Evolutionary conservation across 2,888 invertebrate genomes (phyloP).

Genomic region (Cetonia aurata): DNA sequence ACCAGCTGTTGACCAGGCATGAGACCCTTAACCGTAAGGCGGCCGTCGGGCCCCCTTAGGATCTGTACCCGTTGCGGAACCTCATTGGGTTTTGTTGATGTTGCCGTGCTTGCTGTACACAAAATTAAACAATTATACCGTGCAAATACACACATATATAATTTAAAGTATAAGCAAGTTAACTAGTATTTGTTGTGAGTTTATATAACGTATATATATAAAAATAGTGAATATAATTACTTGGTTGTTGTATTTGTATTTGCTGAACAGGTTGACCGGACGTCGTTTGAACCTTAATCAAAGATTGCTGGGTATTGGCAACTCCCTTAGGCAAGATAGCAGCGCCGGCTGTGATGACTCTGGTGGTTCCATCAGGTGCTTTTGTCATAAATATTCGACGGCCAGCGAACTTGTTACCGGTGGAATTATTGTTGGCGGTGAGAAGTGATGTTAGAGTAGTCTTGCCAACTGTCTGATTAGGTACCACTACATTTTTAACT

Average conservation of each 20-base stretch:
- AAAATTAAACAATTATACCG: conserved; percentile 20
- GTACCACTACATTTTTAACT: conserved; percentile 75
- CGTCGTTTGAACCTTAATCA: conserved; percentile 68
- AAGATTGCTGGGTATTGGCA: conserved; percentile 64
- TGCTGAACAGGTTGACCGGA: conserved; percentile 61
- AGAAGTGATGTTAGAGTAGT: conserved; percentile 77
- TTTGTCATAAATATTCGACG: conserved; percentile 82
- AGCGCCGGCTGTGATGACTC: conserved; percentile 74
- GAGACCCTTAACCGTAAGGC: conserved; percentile 90
- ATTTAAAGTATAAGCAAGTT: neutral
- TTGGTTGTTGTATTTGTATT: conserved; percentile 66
- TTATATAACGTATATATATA: neutral
- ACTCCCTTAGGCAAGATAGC: conserved; percentile 69
- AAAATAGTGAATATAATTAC: conserved; percentile 50
- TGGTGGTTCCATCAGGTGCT: conserved; percentile 76
- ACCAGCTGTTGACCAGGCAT: conserved; percentile 93
- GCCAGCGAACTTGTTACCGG: conserved; percentile 76
- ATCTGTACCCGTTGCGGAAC: conserved; percentile 88
- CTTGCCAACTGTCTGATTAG: conserved; percentile 71
- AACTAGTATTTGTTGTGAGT: neutral
- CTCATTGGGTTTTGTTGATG: conserved; percentile 56
- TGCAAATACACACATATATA: neutral
- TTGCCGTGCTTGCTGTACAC: conserved; percentile 54
- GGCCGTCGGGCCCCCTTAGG: conserved; percentile 90
- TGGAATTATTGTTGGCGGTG: conserved; percentile 70